Percentiles rank a stretch among this genome's conserved stretches.
phyloP scores from a whole-genome alignment of 2,113 vertebrate species.

The Saimiri boliviensis region DNA sequence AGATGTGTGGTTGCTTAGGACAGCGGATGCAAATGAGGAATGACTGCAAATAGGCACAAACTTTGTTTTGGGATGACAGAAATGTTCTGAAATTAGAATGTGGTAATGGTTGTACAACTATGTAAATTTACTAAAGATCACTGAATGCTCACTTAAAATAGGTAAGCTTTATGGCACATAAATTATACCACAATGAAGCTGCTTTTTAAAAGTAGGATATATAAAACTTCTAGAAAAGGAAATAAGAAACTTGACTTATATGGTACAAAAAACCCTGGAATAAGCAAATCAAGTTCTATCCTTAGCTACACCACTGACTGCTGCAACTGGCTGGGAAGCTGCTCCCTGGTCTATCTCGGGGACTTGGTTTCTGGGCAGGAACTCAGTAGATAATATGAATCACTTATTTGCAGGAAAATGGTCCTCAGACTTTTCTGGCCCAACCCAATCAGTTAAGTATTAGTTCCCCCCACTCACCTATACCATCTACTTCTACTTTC shows the following conservation, averaged over 20 bases:
- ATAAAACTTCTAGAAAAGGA: not conserved
- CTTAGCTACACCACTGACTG: not conserved
- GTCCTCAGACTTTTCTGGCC: not conserved
- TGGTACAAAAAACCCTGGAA: not conserved
- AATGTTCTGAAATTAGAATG: not conserved
- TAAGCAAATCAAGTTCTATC: not conserved
- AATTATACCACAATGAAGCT: not conserved
- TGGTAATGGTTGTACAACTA: not conserved
- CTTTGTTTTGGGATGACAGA: not conserved
- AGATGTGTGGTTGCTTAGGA: not conserved
- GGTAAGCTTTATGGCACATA: not conserved
- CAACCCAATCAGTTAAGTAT: not conserved
- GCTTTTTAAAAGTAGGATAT: not conserved
- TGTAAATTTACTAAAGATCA: not conserved
- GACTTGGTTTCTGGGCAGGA: not conserved
- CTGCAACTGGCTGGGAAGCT: not conserved
- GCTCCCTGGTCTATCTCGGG: not conserved
- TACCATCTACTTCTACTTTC: not conserved
- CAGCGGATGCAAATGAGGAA: not conserved
- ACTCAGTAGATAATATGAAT: not conserved
- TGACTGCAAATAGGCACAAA: not conserved
- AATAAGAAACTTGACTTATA: not conserved
- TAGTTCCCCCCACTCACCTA: not conserved
- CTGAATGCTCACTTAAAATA: not conserved
- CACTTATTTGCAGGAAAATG: not conserved